phyloP scores from a whole-genome alignment of 2,113 vertebrate species.

The Corapipo altera region DNA sequence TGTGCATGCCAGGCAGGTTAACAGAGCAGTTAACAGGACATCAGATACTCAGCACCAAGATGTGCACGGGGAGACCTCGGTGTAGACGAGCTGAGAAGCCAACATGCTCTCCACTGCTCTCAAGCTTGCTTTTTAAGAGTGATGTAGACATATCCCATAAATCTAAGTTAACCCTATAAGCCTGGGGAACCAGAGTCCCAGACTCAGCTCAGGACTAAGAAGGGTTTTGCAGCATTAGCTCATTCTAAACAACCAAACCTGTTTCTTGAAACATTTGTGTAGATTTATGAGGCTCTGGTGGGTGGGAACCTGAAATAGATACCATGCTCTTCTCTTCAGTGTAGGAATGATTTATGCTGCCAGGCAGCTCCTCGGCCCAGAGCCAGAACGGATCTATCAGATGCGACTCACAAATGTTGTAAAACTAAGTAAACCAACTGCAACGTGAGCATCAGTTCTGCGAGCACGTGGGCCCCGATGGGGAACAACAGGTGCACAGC shows the following conservation, averaged over 20 bases:
- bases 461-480: neutral
- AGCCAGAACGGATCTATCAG: constrained; percentile 37
- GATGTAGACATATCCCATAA: constrained; percentile 8
- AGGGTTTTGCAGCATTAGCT: constrained; percentile 38
- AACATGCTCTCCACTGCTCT: neutral
- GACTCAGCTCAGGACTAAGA: neutral
- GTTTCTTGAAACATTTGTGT: constrained; percentile 20
- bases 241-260: constrained; percentile 43
- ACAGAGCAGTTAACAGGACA: constrained; percentile 2
- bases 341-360: constrained; percentile 55
- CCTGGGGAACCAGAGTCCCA: neutral
- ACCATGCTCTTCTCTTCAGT: constrained; percentile 7
- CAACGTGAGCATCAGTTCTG: neutral
- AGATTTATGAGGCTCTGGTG: constrained; percentile 57
- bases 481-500: constrained; percentile 43
- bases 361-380: constrained; percentile 5
- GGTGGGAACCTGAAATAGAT: constrained; percentile 57
- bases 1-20: neutral
- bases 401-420: constrained; percentile 15
- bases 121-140: neutral
- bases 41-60: constrained; percentile 9
- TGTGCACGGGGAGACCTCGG: fast-evolving
- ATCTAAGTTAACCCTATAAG: constrained; percentile 40
- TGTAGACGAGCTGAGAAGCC: neutral
- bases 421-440: constrained; percentile 30